Base-by-base conservation (phyloP, 2,888 invertebrate species). In the Xanthia togata region DNA sequence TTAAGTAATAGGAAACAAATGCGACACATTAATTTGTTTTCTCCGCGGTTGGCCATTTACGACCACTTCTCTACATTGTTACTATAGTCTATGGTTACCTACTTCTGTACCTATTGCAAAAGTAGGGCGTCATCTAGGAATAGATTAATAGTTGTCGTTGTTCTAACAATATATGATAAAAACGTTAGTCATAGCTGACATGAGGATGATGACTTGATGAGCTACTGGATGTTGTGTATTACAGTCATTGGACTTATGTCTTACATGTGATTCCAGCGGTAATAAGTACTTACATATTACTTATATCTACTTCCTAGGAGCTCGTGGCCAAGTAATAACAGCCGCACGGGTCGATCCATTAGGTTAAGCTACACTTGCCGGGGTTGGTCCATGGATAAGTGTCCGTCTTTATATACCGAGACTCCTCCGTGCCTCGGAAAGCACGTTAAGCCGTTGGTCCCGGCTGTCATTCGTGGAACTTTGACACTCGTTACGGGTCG, bases 41-140 rank as follows among this genome's bases (percentile, higher is more conserved):
- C 74, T 17, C 82, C 47, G 71, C 70, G 70, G 74, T 72, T 31
- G 78, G 74, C 70, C 78, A 78, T 67, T 76, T 71, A 85, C 26
- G 4, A 0, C 55, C 72, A 74, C 55, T 85, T 74, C 50, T 70
- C 53, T 23, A 38, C 12, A 63, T 71, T 5, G 57, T 26, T 17
- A 57, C 26, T 64, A 59, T 59, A 38, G 60, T 17, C 6, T 47
- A 62, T 63, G 55, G 26, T 23, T 38, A 12, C 41, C 17, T 31
- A 38, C 11, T 59, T 57, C 5, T 31, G 35, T 65, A 50, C 6
- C 2, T 64, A 55, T 26, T 57, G 23, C 31, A 41, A 64, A 83
- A 70, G 50, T 83, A 71, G 83, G 64, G 26, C 82, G 74, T 55
- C 63, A 75, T 64, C 63, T 73, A 81, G 67, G 57, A 76, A 76